These are phyloP conservation scores for Rhynchomys soricoides DNA, from an alignment of 2,113 vertebrate genomes.

Conservation along the genomic window DNA sequence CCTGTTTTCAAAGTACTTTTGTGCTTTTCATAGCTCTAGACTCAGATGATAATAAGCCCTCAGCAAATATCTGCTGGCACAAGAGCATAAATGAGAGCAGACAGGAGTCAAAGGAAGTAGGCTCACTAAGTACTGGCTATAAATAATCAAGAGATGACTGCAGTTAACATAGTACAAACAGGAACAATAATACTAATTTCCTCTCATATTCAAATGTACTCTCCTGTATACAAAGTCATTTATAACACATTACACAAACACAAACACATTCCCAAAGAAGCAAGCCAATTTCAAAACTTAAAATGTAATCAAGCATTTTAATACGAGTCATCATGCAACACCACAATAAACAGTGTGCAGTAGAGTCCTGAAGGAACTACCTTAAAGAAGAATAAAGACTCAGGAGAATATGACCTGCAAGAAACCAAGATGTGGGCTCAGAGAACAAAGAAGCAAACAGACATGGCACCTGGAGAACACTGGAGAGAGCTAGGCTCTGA, in stretches of 20 bases:
- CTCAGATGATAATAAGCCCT: constrained; percentile 39
- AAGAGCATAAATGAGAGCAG: constrained; percentile 9
- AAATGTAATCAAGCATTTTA: constrained; percentile 57
- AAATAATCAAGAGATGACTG: constrained; percentile 77
- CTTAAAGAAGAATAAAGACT: constrained; percentile 85
- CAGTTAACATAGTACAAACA: constrained; percentile 49
- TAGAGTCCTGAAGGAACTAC: constrained; percentile 83
- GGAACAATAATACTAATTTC: constrained; percentile 51
- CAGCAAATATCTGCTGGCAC: not conserved
- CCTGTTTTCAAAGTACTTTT: constrained; percentile 22
- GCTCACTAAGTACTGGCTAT: not conserved
- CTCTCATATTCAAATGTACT: constrained; percentile 45
- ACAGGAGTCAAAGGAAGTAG: not conserved
- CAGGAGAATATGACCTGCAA: constrained; percentile 82
- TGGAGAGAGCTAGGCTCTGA: constrained; percentile 31
- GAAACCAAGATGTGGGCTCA: constrained; percentile 86
- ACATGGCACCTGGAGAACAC: constrained; percentile 73
- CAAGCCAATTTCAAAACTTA: constrained; percentile 69
- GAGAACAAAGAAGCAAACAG: constrained; percentile 80
- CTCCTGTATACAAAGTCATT: constrained; percentile 24
- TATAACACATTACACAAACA: constrained; percentile 43
- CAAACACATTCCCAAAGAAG: constrained; percentile 56
- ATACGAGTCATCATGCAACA: constrained; percentile 81
- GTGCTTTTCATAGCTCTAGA: not conserved
- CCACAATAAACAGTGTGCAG: constrained; percentile 69